These are phyloP conservation scores for Lysandra coridon DNA, from an alignment of 2,888 invertebrate genomes.

Conservation along the genomic window DNA sequence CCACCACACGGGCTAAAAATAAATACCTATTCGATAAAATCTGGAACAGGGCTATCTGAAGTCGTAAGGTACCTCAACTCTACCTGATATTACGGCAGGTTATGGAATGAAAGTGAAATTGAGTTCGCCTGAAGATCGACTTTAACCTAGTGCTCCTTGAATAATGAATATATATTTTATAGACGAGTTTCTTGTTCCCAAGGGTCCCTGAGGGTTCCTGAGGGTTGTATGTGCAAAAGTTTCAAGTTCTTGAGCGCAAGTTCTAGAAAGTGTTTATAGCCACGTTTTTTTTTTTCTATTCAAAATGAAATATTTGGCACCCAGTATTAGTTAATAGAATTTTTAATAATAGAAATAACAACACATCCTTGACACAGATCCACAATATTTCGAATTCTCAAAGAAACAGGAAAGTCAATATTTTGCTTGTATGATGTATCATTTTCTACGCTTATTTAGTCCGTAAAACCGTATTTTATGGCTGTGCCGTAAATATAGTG, in stretches of 20 bases:
- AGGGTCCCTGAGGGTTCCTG: too few species aligned
- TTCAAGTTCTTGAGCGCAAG: neutral
- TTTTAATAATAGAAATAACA: neutral
- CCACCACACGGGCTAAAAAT: neutral
- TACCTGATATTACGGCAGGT: neutral
- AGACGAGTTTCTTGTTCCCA: neutral
- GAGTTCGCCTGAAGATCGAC: neutral
- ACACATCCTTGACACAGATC: neutral
- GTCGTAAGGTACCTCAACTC: neutral
- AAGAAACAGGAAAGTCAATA: neutral
- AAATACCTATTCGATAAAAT: neutral
- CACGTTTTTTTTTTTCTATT: neutral
- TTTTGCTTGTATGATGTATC: neutral
- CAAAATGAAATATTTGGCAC: slow-evolving; percentile 1
- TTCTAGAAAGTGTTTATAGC: neutral
- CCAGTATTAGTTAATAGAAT: neutral
- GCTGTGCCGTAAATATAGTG: slow-evolving; percentile 2
- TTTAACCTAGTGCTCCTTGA: slow-evolving; percentile 1
- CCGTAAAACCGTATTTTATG: neutral
- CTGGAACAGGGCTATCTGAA: slow-evolving; percentile 1
- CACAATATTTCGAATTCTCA: neutral
- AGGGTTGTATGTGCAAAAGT: neutral
- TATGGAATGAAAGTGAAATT: slow-evolving; percentile 16
- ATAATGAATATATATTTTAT: neutral
- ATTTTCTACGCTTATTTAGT: slow-evolving; percentile 2